Conservation (phyloP, 2,888 invertebrate genomes). For the Invenusta paracnida region DNA sequence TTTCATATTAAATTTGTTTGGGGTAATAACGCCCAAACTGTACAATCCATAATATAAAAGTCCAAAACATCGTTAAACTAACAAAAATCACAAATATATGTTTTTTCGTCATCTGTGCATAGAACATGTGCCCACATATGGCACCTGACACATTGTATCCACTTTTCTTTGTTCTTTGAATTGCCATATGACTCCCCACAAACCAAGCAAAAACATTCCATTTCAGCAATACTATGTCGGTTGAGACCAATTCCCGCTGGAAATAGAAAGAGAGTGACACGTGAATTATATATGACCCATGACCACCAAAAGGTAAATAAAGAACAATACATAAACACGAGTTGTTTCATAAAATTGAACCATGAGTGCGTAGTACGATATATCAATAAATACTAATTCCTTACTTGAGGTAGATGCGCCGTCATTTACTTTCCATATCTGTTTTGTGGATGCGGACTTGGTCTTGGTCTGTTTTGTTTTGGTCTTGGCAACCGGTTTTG, state of each 20-base stretch:
- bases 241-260: slow-evolving; percentile 17
- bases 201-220: slow-evolving; percentile 13
- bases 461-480: background rate
- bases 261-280: slow-evolving; percentile 13
- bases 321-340: background rate
- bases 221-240: background rate
- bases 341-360: background rate
- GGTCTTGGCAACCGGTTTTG: background rate
- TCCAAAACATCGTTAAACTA: background rate
- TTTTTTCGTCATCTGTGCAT: background rate
- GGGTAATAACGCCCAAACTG: slow-evolving; percentile 23
- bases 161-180: slow-evolving; percentile 11
- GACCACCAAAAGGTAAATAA: background rate
- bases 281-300: background rate
- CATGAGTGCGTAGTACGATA: background rate
- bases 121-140: slow-evolving; percentile 29
- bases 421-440: background rate
- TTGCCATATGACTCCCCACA: background rate
- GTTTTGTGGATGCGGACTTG: background rate
- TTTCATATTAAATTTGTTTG: background rate
- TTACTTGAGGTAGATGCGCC: slow-evolving; percentile 13
- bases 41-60: background rate
- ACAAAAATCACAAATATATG: slow-evolving; percentile 9
- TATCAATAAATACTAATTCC: background rate
- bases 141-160: slow-evolving; percentile 19